phyloP scores from a whole-genome alignment of 2,888 invertebrate species.

The Nematopogon swammerdamellus region DNA sequence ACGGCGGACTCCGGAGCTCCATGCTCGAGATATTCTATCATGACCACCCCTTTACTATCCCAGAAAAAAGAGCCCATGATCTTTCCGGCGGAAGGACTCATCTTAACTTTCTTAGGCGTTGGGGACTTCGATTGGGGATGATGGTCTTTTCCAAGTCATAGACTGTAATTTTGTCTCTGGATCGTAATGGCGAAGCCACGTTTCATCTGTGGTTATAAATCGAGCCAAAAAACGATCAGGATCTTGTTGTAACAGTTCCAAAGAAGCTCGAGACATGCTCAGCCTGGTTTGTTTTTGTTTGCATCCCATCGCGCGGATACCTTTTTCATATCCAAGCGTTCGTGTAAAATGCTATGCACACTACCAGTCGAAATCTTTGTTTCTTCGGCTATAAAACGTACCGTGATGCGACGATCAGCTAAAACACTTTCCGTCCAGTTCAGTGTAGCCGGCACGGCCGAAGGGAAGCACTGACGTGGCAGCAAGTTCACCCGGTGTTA shows the following conservation, averaged over 20 bases:
- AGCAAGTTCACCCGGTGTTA: no score
- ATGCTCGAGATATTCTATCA: slow-evolving; percentile 6
- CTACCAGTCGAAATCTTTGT: no score
- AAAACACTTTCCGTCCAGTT: no score
- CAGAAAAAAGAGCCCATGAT: slow-evolving; percentile 10
- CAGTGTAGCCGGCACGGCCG: no score
- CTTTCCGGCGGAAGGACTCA: slow-evolving; percentile 7
- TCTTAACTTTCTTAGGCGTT: slow-evolving; percentile 11
- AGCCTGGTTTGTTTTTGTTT: slow-evolving; percentile 5
- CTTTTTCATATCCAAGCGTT: no score
- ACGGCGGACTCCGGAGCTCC: slow-evolving; percentile 6
- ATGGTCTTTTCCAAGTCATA: slow-evolving; percentile 8
- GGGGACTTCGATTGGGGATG: no score
- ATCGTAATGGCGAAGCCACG: slow-evolving; percentile 5
- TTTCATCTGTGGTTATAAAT: slow-evolving; percentile 4
- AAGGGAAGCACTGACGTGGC: no score
- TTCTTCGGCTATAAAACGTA: no score
- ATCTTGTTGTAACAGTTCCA: slow-evolving; percentile 5
- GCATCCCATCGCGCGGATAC: no score
- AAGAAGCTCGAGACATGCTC: slow-evolving; percentile 4
- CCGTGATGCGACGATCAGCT: no score
- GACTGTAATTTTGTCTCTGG: slow-evolving; percentile 8
- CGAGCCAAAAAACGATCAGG: slow-evolving; percentile 3
- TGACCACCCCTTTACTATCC: slow-evolving; percentile 5
- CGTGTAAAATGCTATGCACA: no score